Percentiles rank a stretch among this genome's conserved stretches.
phyloP scores from a whole-genome alignment of 2,113 vertebrate species.

The Falcunculus frontatus region DNA sequence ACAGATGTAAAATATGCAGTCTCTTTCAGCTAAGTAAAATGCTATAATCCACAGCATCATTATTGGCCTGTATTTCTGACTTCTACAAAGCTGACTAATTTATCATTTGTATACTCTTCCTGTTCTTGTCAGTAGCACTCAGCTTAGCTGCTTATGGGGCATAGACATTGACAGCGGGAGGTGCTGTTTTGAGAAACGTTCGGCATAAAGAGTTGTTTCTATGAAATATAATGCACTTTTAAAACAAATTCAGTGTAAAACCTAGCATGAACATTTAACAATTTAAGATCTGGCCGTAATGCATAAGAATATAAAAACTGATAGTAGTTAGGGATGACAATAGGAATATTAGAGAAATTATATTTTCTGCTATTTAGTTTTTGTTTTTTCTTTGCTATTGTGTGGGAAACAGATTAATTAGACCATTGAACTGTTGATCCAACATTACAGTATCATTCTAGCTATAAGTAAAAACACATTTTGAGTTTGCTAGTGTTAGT shows the following conservation, averaged over 20 bases:
- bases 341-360: neutral
- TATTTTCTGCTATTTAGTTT: neutral
- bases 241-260: neutral
- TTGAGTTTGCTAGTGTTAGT: neutral
- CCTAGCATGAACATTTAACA: neutral
- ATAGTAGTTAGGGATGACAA: neutral
- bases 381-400: neutral
- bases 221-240: neutral
- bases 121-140: constrained; percentile 65
- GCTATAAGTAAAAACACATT: neutral
- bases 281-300: neutral
- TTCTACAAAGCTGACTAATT: constrained; percentile 64
- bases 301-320: neutral
- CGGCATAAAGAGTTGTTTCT: constrained; percentile 48
- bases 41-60: neutral
- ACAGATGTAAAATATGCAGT: neutral
- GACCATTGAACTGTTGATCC: neutral
- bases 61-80: constrained; percentile 44
- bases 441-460: neutral
- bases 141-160: constrained; percentile 68
- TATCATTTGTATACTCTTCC: constrained; percentile 66
- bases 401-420: neutral
- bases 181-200: constrained; percentile 67
- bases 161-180: constrained; percentile 68
- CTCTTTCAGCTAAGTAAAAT: neutral